Evolutionary conservation across 2,113 vertebrate species (phyloP).

Genomic region (Orthonyx spaldingii): DNA sequence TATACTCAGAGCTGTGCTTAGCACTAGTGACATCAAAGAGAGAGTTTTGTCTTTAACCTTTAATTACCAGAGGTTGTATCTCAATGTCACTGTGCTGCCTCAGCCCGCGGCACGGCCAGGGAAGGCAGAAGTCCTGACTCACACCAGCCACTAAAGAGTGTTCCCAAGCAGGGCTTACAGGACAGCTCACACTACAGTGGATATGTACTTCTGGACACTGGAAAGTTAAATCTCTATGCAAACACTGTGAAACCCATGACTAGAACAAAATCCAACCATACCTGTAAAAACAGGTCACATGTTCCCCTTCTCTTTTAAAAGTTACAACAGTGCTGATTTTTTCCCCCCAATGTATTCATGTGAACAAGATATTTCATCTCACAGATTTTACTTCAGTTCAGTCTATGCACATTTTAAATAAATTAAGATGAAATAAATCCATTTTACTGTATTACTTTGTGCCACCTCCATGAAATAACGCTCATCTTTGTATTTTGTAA

Average conservation of each 20-base stretch:
- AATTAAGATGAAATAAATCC: slow-evolving; percentile 79
- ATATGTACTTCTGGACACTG: neutral
- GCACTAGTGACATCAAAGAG: neutral
- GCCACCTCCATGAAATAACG: slow-evolving; percentile 76
- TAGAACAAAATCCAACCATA: neutral
- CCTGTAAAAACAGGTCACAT: neutral
- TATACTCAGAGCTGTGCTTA: neutral
- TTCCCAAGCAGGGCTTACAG: neutral
- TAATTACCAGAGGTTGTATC: neutral
- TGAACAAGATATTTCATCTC: slow-evolving; percentile 71
- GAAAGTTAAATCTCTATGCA: neutral
- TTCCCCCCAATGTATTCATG: slow-evolving; percentile 61
- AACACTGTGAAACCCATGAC: neutral
- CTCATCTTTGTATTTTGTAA: slow-evolving; percentile 71
- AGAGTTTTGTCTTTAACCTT: neutral
- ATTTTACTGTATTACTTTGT: slow-evolving; percentile 75
- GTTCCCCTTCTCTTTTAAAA: slow-evolving; percentile 42
- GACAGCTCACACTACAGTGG: neutral
- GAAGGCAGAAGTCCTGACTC: neutral
- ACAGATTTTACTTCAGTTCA: slow-evolving; percentile 70
- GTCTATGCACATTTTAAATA: slow-evolving; percentile 76
- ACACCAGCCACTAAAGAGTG: neutral
- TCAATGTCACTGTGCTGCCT: neutral
- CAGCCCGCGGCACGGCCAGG: neutral
- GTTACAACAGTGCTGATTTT: slow-evolving; percentile 22